Evolutionary conservation across 2,797 vertebrate genomes (phyloP).

Genomic region (Naso thynnoides): DNA sequence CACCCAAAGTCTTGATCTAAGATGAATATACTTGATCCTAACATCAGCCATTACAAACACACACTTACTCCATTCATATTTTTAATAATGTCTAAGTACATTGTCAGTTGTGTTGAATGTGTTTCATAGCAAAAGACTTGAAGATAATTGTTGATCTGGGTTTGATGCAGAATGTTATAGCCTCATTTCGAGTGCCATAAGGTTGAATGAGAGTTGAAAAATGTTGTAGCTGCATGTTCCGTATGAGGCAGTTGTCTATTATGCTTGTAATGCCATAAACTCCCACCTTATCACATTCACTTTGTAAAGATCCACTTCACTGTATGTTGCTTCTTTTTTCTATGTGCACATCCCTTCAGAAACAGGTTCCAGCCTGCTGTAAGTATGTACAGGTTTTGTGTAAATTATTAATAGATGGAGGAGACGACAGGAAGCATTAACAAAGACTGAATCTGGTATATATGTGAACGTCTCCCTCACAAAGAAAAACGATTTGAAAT

Average conservation of each 20-base stretch:
- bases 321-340: conserved; percentile 63
- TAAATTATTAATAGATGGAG: conserved; percentile 86
- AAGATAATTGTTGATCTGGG: conserved; percentile 18
- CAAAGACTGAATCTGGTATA: conserved; percentile 69
- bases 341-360: conserved; percentile 66
- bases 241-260: conserved; percentile 44
- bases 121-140: conserved; percentile 35
- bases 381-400: conserved; percentile 91
- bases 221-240: conserved; percentile 43
- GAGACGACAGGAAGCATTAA: conserved; percentile 50
- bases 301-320: conserved; percentile 57
- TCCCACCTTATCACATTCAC: conserved; percentile 41
- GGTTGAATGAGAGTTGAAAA: conserved; percentile 30
- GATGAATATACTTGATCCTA: conserved; percentile 66
- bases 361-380: conserved; percentile 81
- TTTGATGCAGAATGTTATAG: conserved; percentile 42
- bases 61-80: conserved; percentile 46
- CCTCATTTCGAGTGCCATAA: conserved; percentile 52
- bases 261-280: conserved; percentile 38
- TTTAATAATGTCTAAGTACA: conserved; percentile 31
- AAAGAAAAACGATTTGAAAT: conserved; percentile 68
- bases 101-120: conserved; percentile 36
- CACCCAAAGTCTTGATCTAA: conserved; percentile 61
- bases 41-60: conserved; percentile 61
- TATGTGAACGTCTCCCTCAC: conserved; percentile 63